Evolutionary conservation across 2,888 invertebrate genomes (phyloP), one percentile per base, ranked within the genome.

Genomic region (Mythimna impura): DNA sequence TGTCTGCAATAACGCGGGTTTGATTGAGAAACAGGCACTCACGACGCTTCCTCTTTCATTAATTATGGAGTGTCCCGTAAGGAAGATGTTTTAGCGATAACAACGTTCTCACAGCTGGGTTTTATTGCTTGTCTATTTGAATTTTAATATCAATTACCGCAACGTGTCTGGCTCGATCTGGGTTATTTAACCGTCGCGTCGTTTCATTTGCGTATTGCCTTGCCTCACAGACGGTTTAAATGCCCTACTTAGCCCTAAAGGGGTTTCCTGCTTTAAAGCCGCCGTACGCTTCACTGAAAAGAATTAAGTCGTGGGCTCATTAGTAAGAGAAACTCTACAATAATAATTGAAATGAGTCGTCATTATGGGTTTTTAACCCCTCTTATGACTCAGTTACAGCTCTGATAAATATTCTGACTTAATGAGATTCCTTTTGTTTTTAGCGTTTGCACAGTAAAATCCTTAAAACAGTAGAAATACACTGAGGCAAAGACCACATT

Each of bases 321-420:
- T 78, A 81, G 81, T 61, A 62, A 78, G 61, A 68, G 55, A 76
- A 69, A 57, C 64, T 80, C 30, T 57, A 30, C 65, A 65, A n/a
- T n/a, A n/a, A n/a, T n/a, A n/a, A 65, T 68, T 65, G 76, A 69
- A 78, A 81, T 76, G 50, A n/a, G 43, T 62, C 55, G 12, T 62
- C 55, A 68, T 80, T 65, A 52, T 36, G 55, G 22, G 14, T 0
- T 61, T 52, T 69, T 36, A 64, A 76, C 6, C 36, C 54, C 12
- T 66, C 30, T 71, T 52, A 43, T 60, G n/a, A 64, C 12, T 47
- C 40, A 34, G 22, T 34, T 30, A 17, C 50, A 61, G 20, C 20
- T 61, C 9, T 57, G 57, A 34, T 58, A 58, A 55, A 62, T 34
- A 34, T 47, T 61, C 36, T 25, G 22, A 0, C 12, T 17, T 34